Base-by-base conservation (phyloP, 2,888 invertebrate species). In the Diabrotica balteata region DNA sequence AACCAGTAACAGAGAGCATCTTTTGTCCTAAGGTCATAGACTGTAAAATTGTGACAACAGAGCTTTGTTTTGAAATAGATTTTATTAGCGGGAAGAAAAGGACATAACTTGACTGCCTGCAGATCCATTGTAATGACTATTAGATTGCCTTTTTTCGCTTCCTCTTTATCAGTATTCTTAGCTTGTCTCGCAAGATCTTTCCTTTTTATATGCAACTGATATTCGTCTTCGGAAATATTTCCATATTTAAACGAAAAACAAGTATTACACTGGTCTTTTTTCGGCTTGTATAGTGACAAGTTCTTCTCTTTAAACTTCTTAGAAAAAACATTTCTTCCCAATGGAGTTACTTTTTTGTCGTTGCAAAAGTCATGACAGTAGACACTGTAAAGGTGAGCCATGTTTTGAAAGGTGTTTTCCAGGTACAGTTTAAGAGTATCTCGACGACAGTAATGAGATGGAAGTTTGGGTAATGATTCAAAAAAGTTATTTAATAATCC, bases 1-100 rank as follows among this genome's bases (percentile, higher is more conserved):
- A 67, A 73, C 77, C 77, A 78, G 32, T 78, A 54, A 77, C 75
- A 22, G 43, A 68, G 3, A 59, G 4, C 47, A 47, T 47, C 47
- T 10, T 47, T 47, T 47, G 47, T 47, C 8, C 10, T 8, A 47
- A 47, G 47, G 10, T 47, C 10, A 47, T 9, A 47, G 1, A 47
- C 10, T 9, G 47, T 47, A 47, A 47, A 47, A 47, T 47, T 47
- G 10, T 47, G 47, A 47, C 8, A 10, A 47, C 2, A 9, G 9
- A 47, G 10, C 10, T 47, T 47, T 9, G 47, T 47, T 47, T 47
- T 47, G 47, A 9, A 47, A 47, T 47, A 47, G 10, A 47, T 8
- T 47, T 8, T 10, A 47, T 8, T 9, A 8, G 10, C 47, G 47
- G 8, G 8, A 9, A 10, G 10, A 8, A 9, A 10, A 9, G 47